Percentiles rank a stretch among this genome's conserved stretches.
phyloP scores from a whole-genome alignment of 2,888 invertebrate genomes.

The Lasioglossum figueresi region DNA sequence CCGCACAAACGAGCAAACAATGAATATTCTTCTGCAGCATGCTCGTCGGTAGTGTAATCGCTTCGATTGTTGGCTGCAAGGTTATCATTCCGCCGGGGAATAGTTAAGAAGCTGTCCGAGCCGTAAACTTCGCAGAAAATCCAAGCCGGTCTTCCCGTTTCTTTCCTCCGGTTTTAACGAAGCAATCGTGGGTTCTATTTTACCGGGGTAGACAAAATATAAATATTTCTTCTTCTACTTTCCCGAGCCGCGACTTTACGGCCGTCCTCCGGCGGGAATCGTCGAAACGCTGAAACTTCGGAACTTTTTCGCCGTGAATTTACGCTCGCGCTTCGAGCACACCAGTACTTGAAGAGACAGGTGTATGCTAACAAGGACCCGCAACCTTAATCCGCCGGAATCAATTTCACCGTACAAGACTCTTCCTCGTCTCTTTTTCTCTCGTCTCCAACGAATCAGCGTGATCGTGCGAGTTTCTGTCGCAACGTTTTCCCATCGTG shows the following conservation, averaged over 20 bases:
- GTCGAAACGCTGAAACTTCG: not conserved
- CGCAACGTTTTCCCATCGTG: conserved; percentile 32
- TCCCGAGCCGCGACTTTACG: not conserved
- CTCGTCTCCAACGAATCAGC: not conserved
- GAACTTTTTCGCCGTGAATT: not conserved
- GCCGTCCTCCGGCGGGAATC: not conserved
- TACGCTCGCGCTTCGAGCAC: not conserved
- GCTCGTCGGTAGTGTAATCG: not conserved
- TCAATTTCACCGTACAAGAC: conserved; percentile 44
- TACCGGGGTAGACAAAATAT: conserved; percentile 9
- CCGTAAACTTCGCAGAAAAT: not conserved
- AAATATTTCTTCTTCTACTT: conserved; percentile 2
- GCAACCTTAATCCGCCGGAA: conserved; percentile 51
- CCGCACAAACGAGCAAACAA: not conserved
- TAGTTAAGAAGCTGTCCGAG: not conserved
- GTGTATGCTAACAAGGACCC: conserved; percentile 48
- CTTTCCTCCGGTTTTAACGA: not conserved
- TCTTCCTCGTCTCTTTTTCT: not conserved
- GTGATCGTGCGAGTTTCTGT: not conserved
- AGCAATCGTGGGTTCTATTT: not conserved
- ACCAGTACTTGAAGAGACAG: conserved; percentile 15
- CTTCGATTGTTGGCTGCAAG: not conserved
- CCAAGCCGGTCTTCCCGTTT: not conserved
- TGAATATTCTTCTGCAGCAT: not conserved
- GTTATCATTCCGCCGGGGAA: not conserved